Evolutionary conservation across 2,797 vertebrate genomes (phyloP), one percentile per base, ranked within the genome.

Genomic region (Megalops cyprinoides): DNA sequence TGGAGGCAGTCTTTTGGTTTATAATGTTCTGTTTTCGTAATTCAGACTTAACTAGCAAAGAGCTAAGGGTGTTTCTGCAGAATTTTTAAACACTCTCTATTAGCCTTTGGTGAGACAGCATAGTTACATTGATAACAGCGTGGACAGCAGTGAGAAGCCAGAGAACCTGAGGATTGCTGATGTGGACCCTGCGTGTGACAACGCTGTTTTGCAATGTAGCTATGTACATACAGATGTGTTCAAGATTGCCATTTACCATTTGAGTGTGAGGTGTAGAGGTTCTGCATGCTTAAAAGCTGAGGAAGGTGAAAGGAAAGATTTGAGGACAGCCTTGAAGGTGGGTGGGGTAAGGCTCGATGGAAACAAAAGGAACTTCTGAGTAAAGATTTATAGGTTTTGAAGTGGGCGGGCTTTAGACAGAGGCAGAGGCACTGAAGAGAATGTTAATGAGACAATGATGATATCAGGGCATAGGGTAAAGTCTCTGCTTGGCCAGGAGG

Each of bases 391-490:
- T 7, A 2, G 81, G 85, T 81, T 79, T 84, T 65, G 80, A 83
- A 87, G 83, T 71, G 81, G 84, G 83, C 82, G 79, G 53, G 2
- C 34, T n/a, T n/a, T 39, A n/a, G n/a, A n/a, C n/a, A n/a, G 44
- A n/a, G 85, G 82, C 44, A 14, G 90, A 92, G 90, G 92, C 91
- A 91, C 92, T 92, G 90, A 93, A 85, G 88, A 87, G 82, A 85
- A 84, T 5, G 67, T 89, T 92, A 92, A 94, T 92, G 92, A 91
- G 89, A 90, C 82, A 87, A 86, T 89, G 92, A 92, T 93, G 92
- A 92, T 91, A 93, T 91, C 89, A 90, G 85, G 86, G 92, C 90
- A 91, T 78, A 90, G 87, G 87, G 89, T 90, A 91, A 90, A 87
- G 88, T 86, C 87, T 92, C 90, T 90, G 89, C 88, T 89, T 84